A percentile compares a stretch with the other conserved stretches of the same genome.
Conservation (phyloP, 2,888 invertebrate species). For the Xestia ashworthii region DNA sequence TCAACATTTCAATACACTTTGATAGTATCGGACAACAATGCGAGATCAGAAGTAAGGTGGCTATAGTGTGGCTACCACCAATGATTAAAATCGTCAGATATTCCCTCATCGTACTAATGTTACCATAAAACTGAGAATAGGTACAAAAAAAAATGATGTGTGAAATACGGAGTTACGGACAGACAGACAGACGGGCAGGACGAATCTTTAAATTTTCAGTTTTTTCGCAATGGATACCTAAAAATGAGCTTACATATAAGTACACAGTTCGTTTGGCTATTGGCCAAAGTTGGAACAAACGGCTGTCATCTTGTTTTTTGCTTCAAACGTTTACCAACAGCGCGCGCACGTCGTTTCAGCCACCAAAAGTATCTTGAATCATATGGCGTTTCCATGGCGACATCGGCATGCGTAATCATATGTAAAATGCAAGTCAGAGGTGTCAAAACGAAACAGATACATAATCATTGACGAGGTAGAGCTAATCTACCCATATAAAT, state of each 20-base stretch:
- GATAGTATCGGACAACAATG: constrained; percentile 55
- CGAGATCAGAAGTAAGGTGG: constrained; percentile 34
- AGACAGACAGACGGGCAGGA: neutral
- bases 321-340: neutral
- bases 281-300: too few species aligned
- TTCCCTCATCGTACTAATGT: neutral
- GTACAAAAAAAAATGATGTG: neutral
- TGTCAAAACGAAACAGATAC: neutral
- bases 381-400: neutral
- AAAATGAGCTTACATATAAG: too few species aligned
- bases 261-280: too few species aligned
- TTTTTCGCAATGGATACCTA: too few species aligned
- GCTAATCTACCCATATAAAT: neutral
- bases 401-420: neutral
- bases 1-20: constrained; percentile 51
- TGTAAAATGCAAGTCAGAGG: neutral
- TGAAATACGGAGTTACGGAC: neutral
- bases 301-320: too few species aligned
- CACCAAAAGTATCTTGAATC: neutral
- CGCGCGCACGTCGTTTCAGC: too few species aligned
- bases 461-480: neutral
- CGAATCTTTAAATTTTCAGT: too few species aligned
- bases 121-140: neutral
- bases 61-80: neutral
- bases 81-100: neutral